These are phyloP conservation scores for Serripes groenlandicus DNA, from an alignment of 2,888 invertebrate species.

Conservation along the genomic window DNA sequence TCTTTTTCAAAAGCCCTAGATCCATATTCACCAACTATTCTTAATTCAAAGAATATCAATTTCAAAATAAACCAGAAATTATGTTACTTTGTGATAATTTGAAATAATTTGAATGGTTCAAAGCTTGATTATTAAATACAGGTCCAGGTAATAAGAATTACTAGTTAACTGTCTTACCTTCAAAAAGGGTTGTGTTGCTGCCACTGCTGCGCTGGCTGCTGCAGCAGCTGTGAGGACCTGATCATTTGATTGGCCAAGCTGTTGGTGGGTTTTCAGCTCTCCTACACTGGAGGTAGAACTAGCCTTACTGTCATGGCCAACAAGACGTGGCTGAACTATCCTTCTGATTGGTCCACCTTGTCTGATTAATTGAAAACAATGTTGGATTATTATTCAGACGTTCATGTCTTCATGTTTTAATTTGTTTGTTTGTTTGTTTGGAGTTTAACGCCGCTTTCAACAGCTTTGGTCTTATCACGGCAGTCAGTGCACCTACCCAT, in stretches of 20 bases:
- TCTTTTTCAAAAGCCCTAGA: too few relatives aligned
- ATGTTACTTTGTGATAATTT: too few relatives aligned
- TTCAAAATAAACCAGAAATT: too few relatives aligned
- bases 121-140: too few relatives aligned
- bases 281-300: constrained; percentile 49
- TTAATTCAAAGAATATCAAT: too few relatives aligned
- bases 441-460: too few relatives aligned
- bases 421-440: too few relatives aligned
- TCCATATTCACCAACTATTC: too few relatives aligned
- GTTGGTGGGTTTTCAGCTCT: constrained; percentile 48
- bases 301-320: constrained; percentile 64
- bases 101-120: too few relatives aligned
- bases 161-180: constrained; percentile 79
- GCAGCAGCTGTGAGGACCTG: constrained; percentile 81
- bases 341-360: constrained; percentile 77
- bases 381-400: neutral
- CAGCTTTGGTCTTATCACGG: too few relatives aligned
- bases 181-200: constrained; percentile 84
- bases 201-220: constrained; percentile 83
- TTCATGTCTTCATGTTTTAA: neutral
- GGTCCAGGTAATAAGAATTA: too few relatives aligned
- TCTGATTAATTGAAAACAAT: constrained; percentile 19
- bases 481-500: too few relatives aligned
- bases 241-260: constrained; percentile 61
- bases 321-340: constrained; percentile 78